These are phyloP conservation scores for Uria aalge DNA, from an alignment of 2,113 vertebrate genomes.

Conservation along the genomic window DNA sequence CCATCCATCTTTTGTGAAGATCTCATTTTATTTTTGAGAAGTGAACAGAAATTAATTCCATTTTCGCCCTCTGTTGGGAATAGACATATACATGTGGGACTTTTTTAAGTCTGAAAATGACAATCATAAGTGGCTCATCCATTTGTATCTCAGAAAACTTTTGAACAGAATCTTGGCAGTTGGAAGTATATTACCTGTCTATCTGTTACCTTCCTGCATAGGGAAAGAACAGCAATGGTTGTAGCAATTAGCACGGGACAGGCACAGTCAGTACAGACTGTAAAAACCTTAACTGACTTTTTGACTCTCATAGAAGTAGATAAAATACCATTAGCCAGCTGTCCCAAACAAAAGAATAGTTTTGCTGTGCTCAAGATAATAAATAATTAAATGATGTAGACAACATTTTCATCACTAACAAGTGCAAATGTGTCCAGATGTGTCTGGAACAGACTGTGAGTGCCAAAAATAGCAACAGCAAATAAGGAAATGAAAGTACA, in stretches of 20 bases:
- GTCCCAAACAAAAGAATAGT: neutral
- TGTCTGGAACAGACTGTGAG: neutral
- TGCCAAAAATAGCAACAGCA: neutral
- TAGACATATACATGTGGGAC: neutral
- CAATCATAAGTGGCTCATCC: neutral
- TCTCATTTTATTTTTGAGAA: neutral
- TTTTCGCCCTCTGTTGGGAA: neutral
- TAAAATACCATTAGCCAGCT: neutral
- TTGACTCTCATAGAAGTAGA: neutral
- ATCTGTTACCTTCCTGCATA: neutral
- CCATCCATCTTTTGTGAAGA: neutral
- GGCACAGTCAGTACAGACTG: neutral
- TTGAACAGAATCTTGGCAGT: neutral
- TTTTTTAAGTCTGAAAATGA: neutral
- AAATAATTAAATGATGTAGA: neutral
- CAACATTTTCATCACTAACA: neutral
- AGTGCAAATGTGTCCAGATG: neutral
- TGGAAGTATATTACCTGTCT: neutral
- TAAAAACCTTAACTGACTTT: neutral
- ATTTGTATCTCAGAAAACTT: neutral
- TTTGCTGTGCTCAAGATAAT: neutral
- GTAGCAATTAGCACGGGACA: neutral
- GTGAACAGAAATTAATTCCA: neutral
- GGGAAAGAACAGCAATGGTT: neutral
- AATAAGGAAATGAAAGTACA: neutral